Evolutionary conservation across 2,888 invertebrate species (phyloP).

Genomic region (Xylota segnis): DNA sequence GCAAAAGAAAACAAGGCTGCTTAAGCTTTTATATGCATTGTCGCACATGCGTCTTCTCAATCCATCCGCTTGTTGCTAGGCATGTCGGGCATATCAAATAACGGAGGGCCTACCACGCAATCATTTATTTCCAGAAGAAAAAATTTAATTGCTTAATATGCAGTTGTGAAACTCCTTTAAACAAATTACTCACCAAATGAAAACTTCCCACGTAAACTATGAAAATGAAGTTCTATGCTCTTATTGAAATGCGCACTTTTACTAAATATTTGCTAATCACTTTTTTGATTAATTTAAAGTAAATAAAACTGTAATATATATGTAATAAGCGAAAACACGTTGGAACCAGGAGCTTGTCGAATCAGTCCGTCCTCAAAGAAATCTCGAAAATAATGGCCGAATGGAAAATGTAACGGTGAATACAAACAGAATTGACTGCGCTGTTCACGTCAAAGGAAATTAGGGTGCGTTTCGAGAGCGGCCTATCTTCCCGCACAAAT

Average conservation of each 20-base stretch:
- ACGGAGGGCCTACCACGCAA: not conserved
- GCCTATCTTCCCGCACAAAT: not conserved
- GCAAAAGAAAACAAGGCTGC: too few species aligned
- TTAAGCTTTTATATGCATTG: too few species aligned
- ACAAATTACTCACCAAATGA: constrained; percentile 11
- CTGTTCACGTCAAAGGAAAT: not conserved
- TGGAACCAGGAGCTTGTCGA: not conserved
- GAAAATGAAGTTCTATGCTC: not conserved
- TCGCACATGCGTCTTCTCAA: not conserved
- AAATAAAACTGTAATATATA: not conserved
- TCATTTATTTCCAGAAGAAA: not conserved
- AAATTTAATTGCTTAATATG: not conserved
- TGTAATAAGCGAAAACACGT: not conserved
- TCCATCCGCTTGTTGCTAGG: not conserved
- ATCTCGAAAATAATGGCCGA: constrained; percentile 25
- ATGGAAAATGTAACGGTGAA: constrained; percentile 18
- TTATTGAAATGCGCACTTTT: not conserved
- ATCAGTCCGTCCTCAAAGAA: not conserved
- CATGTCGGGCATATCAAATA: not conserved
- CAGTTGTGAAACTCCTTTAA: not conserved
- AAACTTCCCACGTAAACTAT: not conserved
- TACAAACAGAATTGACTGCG: not conserved
- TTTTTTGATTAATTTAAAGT: not conserved
- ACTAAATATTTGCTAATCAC: not conserved
- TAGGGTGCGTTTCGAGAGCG: not conserved